These are phyloP conservation scores for Ramphastos sulfuratus DNA, from an alignment of 2,113 vertebrate genomes.

Conservation along the genomic window DNA sequence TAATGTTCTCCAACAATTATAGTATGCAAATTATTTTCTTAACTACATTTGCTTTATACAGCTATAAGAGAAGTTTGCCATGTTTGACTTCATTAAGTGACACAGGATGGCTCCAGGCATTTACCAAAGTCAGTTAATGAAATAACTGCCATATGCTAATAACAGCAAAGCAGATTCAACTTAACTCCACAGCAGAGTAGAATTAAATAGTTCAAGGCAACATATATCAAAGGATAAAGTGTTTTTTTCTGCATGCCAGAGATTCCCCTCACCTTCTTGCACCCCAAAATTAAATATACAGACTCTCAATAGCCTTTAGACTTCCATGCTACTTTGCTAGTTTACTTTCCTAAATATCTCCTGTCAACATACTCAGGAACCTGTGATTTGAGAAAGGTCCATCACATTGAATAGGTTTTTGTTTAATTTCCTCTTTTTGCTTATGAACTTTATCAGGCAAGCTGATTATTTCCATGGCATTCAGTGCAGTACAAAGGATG, in stretches of 20 bases:
- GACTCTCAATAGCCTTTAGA: not conserved
- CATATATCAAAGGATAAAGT: not conserved
- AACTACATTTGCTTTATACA: conserved; percentile 16
- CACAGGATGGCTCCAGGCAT: conserved; percentile 14
- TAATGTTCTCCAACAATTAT: not conserved
- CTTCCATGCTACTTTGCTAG: not conserved
- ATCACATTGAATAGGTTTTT: not conserved
- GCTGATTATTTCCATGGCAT: conserved; percentile 56
- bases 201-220: not conserved
- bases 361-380: not conserved
- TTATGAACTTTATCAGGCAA: conserved; percentile 28
- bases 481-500: conserved; percentile 1
- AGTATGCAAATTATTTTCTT: conserved; percentile 42
- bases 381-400: not conserved
- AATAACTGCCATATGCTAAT: not conserved
- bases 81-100: conserved; percentile 32
- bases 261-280: not conserved
- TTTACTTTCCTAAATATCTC: conserved; percentile 3
- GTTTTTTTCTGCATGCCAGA: not conserved
- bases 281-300: not conserved
- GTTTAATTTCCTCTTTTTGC: conserved; percentile 61
- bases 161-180: not conserved
- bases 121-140: conserved; percentile 51
- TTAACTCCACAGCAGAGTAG: not conserved
- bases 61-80: not conserved